Conservation (phyloP, 1,140 invertebrate genomes). For the Belonocnema kinseyi region DNA sequence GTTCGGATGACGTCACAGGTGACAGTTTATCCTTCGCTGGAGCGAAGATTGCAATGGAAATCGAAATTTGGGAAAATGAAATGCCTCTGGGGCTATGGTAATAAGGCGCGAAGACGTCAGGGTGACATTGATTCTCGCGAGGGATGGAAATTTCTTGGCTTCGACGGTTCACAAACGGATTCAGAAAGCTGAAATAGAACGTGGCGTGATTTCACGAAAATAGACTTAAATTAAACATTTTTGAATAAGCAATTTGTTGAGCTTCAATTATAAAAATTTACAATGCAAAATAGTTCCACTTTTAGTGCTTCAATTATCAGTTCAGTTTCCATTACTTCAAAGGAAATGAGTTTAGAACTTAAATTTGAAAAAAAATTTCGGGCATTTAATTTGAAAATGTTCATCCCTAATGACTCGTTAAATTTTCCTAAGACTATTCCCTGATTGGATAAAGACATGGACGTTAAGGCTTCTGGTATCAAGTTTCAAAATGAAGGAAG, state of each 20-base stretch:
- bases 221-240: too few species aligned
- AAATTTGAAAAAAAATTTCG: too few species aligned
- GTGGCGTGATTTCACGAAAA: too few species aligned
- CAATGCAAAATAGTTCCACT: too few species aligned
- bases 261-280: too few species aligned
- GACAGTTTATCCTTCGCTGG: slow-evolving; percentile 27
- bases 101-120: slow-evolving; percentile 8
- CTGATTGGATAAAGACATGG: neutral
- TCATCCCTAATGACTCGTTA: too few species aligned
- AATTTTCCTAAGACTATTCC: too few species aligned
- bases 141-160: neutral
- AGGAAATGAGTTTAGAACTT: too few species aligned
- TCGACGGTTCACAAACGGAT: neutral
- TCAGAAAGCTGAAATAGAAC: neutral
- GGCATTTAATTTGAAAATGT: too few species aligned
- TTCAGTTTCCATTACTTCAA: too few species aligned
- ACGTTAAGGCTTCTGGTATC: neutral
- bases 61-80: slow-evolving; percentile 28
- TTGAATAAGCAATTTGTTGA: too few species aligned
- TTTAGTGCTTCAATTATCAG: too few species aligned
- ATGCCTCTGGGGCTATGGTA: slow-evolving; percentile 17
- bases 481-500: neutral
- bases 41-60: slow-evolving; percentile 28
- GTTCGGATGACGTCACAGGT: slow-evolving; percentile 11
- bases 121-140: neutral